Conservation (phyloP, 1,140 invertebrate species). For the Myzus persicae region DNA sequence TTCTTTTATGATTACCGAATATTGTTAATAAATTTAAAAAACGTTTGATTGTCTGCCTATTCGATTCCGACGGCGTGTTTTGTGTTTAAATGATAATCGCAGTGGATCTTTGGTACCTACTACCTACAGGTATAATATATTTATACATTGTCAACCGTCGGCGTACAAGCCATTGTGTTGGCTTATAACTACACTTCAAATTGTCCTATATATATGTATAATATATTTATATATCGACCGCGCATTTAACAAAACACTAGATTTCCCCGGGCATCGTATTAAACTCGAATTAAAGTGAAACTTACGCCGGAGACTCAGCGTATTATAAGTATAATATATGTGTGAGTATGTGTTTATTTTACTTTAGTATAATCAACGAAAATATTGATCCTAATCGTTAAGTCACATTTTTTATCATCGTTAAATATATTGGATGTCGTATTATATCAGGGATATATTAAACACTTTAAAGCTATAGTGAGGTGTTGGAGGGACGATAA, state of each 20-base stretch:
- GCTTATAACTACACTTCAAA: neutral
- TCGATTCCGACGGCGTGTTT: neutral
- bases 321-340: neutral
- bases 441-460: neutral
- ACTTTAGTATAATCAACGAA: neutral
- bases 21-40: constrained; percentile 9
- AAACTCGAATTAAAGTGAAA: constrained; percentile 25
- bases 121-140: neutral
- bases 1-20: neutral
- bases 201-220: neutral
- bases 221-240: neutral
- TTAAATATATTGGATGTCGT: neutral
- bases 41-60: neutral
- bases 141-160: constrained; percentile 15
- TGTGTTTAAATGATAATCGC: constrained; percentile 21
- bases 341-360: neutral
- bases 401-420: neutral
- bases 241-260: constrained; percentile 41
- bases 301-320: neutral
- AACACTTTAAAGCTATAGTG: neutral
- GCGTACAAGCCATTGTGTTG: constrained; percentile 24
- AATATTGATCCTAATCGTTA: neutral
- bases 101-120: neutral
- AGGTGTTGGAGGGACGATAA: neutral
- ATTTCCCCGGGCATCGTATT: constrained; percentile 28